Evolutionary conservation across 2,888 invertebrate genomes (phyloP).

Genomic region (Cordilura impudica): DNA sequence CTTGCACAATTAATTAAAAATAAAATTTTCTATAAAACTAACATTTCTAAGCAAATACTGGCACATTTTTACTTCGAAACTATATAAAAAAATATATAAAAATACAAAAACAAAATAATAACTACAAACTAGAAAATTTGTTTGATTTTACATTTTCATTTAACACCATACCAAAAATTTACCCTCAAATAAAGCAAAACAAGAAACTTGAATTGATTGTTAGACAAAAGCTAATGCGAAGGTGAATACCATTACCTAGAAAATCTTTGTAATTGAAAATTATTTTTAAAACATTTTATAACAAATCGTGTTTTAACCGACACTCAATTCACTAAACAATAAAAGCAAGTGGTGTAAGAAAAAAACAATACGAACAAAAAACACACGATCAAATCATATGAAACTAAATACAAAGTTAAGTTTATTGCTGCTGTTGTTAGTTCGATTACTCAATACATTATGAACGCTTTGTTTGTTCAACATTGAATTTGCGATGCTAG

Average conservation of each 20-base stretch:
- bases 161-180: no score
- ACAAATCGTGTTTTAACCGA: background rate
- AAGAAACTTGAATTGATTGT: background rate
- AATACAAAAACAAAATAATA: no score
- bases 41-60: no score
- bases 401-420: constrained; percentile 38
- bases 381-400: background rate
- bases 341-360: background rate
- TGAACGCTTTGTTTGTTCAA: background rate
- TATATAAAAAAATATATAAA: no score
- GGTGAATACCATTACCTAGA: constrained; percentile 60
- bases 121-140: no score
- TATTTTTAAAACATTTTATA: background rate
- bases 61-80: no score
- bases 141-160: no score
- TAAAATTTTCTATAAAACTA: no score
- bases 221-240: constrained; percentile 49
- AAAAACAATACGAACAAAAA: background rate
- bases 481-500: constrained; percentile 21
- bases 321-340: background rate
- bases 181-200: background rate
- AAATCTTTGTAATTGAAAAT: constrained; percentile 35
- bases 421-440: constrained; percentile 32
- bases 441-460: background rate
- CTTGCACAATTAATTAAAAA: no score